These are phyloP conservation scores for Caenorhabditis sp. DNA, from an alignment of 2,888 invertebrate species.

Conservation along the genomic window DNA sequence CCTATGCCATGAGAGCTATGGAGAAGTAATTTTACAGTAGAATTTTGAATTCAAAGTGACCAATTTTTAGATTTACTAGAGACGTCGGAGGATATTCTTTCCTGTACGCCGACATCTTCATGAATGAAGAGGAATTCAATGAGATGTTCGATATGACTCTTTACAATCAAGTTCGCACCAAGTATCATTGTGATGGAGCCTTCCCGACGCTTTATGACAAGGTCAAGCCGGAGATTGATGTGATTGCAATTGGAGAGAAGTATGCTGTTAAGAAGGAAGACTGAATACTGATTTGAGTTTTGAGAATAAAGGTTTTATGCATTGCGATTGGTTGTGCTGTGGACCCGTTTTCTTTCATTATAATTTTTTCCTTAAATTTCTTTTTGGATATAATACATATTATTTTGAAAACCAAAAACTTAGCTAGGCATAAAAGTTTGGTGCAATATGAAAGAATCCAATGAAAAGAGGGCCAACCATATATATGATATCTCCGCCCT, in stretches of 20 bases:
- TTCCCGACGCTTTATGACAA: slow-evolving; percentile 72
- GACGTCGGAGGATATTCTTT: slow-evolving; percentile 88
- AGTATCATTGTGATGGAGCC: slow-evolving; percentile 82
- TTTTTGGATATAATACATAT: too few relatives aligned
- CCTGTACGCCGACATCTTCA: slow-evolving; percentile 88
- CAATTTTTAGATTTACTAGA: slow-evolving; percentile 85
- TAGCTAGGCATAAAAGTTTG: too few relatives aligned
- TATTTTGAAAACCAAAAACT: too few relatives aligned
- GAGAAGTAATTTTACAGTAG: slow-evolving; percentile 85
- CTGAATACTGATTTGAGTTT: neutral
- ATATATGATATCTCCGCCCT: slow-evolving; percentile 28
- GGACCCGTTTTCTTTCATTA: too few relatives aligned
- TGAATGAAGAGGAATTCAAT: slow-evolving; percentile 87
- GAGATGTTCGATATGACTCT: slow-evolving; percentile 88
- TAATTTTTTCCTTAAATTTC: too few relatives aligned
- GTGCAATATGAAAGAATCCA: too few relatives aligned
- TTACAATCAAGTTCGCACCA: slow-evolving; percentile 85
- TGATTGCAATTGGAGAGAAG: slow-evolving; percentile 77
- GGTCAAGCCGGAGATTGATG: slow-evolving; percentile 77
- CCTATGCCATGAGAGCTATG: slow-evolving; percentile 88
- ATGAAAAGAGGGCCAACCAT: too few relatives aligned
- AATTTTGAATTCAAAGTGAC: neutral
- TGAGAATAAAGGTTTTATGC: too few relatives aligned
- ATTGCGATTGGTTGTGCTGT: too few relatives aligned
- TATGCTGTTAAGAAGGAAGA: slow-evolving; percentile 68